These are phyloP conservation scores for Coenonympha glycerion DNA, from an alignment of 2,888 invertebrate species.

Conservation along the genomic window DNA sequence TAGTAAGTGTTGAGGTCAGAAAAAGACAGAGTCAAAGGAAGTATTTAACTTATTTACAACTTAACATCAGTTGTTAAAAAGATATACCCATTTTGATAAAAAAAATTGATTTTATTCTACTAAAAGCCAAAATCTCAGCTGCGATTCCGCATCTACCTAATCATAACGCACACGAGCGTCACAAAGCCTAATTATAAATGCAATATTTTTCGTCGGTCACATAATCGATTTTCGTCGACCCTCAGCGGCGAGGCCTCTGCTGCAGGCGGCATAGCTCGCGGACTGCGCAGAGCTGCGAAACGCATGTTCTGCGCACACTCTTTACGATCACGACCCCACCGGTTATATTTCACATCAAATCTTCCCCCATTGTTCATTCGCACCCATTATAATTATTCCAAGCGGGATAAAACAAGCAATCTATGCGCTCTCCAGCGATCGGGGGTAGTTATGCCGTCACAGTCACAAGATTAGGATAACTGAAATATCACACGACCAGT, in stretches of 20 bases:
- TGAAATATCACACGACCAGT: too few species aligned
- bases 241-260: conserved; percentile 39
- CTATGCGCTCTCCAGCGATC: conserved; percentile 15
- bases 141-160: too few species aligned
- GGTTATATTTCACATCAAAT: conserved; percentile 49
- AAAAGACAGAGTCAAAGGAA: too few species aligned
- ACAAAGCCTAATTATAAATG: conserved; percentile 19
- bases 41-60: too few species aligned
- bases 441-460: conserved; percentile 2
- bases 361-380: conserved; percentile 52
- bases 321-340: conserved; percentile 40
- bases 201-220: conserved; percentile 13
- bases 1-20: too few species aligned
- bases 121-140: too few species aligned
- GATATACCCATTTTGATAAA: too few species aligned
- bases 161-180: background rate
- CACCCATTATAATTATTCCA: conserved; percentile 46
- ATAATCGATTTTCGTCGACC: conserved; percentile 39
- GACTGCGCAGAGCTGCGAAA: conserved; percentile 49
- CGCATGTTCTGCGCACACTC: conserved; percentile 45
- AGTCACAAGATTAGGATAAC: conserved; percentile 1
- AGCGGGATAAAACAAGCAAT: conserved; percentile 37
- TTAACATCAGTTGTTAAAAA: too few species aligned
- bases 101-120: too few species aligned
- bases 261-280: conserved; percentile 37